Base-by-base conservation (phyloP, 2,888 invertebrate species). In the Corythucha ciliata region DNA sequence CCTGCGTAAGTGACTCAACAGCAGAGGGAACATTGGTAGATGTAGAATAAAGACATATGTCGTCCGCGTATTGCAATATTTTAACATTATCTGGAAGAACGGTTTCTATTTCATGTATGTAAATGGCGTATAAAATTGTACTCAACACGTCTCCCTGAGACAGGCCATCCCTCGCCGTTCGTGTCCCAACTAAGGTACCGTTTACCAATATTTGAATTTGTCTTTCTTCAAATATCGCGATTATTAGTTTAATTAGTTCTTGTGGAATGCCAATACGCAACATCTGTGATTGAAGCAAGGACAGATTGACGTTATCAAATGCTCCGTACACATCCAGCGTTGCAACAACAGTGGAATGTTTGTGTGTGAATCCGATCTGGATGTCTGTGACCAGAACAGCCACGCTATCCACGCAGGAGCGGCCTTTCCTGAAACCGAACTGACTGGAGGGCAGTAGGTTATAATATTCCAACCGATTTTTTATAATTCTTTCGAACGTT, bases 21-120 rank as follows among this genome's bases (percentile, higher is more conserved):
- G 16, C 25, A 25, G 25, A 14, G 3, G 29, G n/a, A 16, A 21
- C n/a, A 27, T 33, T 33, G n/a, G 26, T 52, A 46, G 5, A 52
- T 37, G 47, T 54, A 45, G 32, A 14, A 12, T 29, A 32, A 7
- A 54, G 34, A 18, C 25, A 34, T 3, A 54, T 44, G 24, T 54
- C 51, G 22, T 54, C 54, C 1, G 54, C 54, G 45, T 29, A 54
- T 29, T 54, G 50, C 8, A 51, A 16, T 14, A 53, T 46, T n/a
- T 10, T 10, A 3, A 45, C 29, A n/a, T 36, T 29, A 2, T 18
- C 33, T 6, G 41, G 41, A 14, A 41, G 14, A 12, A 8, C 6
- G 10, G 26, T 3, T 18, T 41, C 22, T n/a, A 41, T 3, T 18
- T 41, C 41, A 3, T 21, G 14, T 1, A 40, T 34, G 20, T 52